Conservation (phyloP, 2,888 invertebrate species). For the Andrena flavipes region DNA sequence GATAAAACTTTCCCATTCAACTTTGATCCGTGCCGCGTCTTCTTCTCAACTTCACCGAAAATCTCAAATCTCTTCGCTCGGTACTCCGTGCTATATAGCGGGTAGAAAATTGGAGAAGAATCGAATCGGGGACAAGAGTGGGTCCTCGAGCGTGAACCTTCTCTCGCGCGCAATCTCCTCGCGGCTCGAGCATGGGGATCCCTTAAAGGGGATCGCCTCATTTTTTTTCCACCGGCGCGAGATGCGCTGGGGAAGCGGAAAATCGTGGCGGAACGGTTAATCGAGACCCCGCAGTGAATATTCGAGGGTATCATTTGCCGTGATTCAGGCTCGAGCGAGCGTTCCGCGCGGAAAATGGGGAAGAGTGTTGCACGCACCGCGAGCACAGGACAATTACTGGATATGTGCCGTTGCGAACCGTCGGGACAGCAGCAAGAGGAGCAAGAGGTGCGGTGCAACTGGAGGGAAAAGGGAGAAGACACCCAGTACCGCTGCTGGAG, state of each 20-base stretch:
- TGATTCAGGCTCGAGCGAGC: slow-evolving; percentile 5
- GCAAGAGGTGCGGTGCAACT: too few species aligned
- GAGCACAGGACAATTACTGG: slow-evolving; percentile 50
- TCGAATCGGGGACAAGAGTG: too few species aligned
- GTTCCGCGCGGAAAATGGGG: slow-evolving; percentile 28
- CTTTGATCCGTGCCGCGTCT: too few species aligned
- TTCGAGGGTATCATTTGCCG: slow-evolving; percentile 38
- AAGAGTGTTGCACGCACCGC: slow-evolving; percentile 45
- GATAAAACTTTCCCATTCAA: too few species aligned
- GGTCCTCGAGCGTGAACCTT: too few species aligned
- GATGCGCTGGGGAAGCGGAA: background rate
- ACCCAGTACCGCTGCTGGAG: background rate
- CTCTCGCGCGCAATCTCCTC: background rate
- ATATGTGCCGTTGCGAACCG: slow-evolving; percentile 23
- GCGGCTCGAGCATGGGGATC: background rate
- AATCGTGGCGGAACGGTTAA: slow-evolving; percentile 34
- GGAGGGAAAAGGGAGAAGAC: slow-evolving; percentile 6
- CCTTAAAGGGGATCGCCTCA: background rate
- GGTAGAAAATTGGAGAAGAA: too few species aligned
- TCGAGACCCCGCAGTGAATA: slow-evolving; percentile 10
- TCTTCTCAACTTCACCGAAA: too few species aligned
- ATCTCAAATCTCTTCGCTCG: too few species aligned
- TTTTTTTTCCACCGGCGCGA: background rate
- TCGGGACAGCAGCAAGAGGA: background rate
- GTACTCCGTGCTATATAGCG: too few species aligned